Base-by-base conservation (phyloP, 2,888 invertebrate genomes). In the Neria commutata region DNA sequence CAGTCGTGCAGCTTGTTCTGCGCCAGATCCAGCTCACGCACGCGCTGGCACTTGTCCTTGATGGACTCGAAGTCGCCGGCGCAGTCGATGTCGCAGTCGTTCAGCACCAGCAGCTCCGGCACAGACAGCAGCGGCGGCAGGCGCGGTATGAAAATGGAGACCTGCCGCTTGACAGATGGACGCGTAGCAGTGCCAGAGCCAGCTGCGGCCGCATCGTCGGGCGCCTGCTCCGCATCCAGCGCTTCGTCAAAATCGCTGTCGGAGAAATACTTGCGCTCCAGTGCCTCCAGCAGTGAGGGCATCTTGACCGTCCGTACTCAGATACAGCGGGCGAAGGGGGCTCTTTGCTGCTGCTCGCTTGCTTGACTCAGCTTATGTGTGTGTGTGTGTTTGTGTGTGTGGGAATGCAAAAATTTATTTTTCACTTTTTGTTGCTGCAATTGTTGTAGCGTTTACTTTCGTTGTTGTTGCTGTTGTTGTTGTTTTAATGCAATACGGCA, bases 1-100 rank as follows among this genome's bases (percentile, higher is more conserved):
- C 96, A 95, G 74, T 92, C 89, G 61, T 89, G 88, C 21, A 97
- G 86, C 78, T 91, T 91, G 82, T 98, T 98, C 79, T 95, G 93
- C 40, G 96, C 95, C 70, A 98, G 85, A 81, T 98, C 97, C 68
- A 97, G 85, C 81, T 97, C 97, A 70, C 92, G 90, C n/a, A 97
- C 95, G 70, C 91, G 89, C 54, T 90, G 89, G 79, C 94, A 95
- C 79, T 92, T 92, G 69, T 89, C 90, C 37, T 90, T 88, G 56
- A 95, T 85, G 62, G 87, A 89, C 63, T 89, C 87, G 54, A 91
- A 89, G 77, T 91, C 91, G 23, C 96, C 96, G 45, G 95, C 94
- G 74, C 90, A 89, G 76, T 93, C 91, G 66, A 96, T 95, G 80
- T 92, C 92, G 83, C 94, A 94, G 83, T 94, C 92, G 74, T 95